phyloP scores from a whole-genome alignment of 2,888 invertebrate species.

The Gandaritis pyraliata region DNA sequence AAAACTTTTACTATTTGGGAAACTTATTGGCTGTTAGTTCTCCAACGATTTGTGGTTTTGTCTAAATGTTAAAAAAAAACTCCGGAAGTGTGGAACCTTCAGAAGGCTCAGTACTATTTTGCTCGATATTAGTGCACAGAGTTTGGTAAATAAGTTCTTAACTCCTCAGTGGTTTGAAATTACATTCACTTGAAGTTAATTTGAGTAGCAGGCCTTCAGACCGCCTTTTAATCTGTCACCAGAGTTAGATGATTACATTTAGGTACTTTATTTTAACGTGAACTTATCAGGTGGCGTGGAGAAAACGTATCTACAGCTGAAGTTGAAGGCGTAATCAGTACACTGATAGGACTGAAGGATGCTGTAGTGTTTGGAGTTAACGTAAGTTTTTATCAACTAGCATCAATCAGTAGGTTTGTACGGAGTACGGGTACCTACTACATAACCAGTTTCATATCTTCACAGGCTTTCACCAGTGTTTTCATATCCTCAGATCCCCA shows the following conservation, averaged over 20 bases:
- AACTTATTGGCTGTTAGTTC: too few relatives aligned
- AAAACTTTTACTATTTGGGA: neutral
- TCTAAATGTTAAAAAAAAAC: too few relatives aligned
- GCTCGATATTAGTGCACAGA: too few relatives aligned
- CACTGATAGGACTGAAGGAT: constrained; percentile 90
- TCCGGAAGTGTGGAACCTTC: too few relatives aligned
- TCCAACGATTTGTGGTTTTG: too few relatives aligned
- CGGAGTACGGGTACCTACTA: too few relatives aligned
- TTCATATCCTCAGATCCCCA: constrained; percentile 85
- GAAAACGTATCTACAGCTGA: constrained; percentile 99
- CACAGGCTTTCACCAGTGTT: constrained; percentile 15
- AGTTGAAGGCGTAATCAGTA: constrained; percentile 95
- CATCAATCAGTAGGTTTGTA: neutral
- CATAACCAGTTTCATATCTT: too few relatives aligned
- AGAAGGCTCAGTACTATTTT: too few relatives aligned
- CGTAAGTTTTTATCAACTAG: constrained; percentile 72
- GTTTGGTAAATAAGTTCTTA: too few relatives aligned
- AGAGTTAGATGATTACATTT: neutral
- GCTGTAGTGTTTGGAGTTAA: constrained; percentile 96
- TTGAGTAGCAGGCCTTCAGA: neutral
- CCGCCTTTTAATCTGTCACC: neutral
- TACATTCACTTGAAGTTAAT: too few relatives aligned
- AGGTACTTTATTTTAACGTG: too few relatives aligned
- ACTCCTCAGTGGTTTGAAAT: too few relatives aligned
- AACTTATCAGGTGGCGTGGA: constrained; percentile 90